Evolutionary conservation across 2,113 vertebrate species (phyloP).

Genomic region (Gobio gobio): DNA sequence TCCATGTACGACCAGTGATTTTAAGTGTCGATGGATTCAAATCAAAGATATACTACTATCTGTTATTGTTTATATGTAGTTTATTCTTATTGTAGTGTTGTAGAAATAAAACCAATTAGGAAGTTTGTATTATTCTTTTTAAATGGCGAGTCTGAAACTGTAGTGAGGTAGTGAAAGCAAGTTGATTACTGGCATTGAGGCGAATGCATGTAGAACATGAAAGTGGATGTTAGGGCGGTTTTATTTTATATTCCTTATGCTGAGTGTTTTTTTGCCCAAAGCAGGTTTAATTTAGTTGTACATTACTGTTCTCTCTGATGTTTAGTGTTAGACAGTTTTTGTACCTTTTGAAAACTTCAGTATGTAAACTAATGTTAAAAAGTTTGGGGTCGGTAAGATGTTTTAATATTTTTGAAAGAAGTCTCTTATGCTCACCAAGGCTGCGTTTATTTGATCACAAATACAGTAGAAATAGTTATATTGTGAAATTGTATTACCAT

Average conservation of each 20-base stretch:
- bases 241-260: neutral
- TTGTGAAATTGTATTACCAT: no score
- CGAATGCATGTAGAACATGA: neutral
- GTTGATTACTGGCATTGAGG: neutral
- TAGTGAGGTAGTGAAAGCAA: neutral
- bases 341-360: neutral
- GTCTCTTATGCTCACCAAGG: no score
- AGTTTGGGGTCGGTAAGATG: no score
- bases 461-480: no score
- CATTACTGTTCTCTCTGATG: neutral
- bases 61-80: neutral
- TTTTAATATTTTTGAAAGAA: no score
- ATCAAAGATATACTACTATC: neutral
- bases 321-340: neutral
- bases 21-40: neutral
- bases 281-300: neutral
- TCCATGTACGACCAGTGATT: no score
- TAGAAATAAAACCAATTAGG: neutral
- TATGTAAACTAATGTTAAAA: neutral
- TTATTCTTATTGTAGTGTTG: neutral
- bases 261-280: neutral
- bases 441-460: no score
- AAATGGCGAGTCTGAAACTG: neutral
- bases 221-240: neutral
- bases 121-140: neutral